Conservation (phyloP, 2,888 invertebrate genomes). For the Physocephala rufipes region DNA sequence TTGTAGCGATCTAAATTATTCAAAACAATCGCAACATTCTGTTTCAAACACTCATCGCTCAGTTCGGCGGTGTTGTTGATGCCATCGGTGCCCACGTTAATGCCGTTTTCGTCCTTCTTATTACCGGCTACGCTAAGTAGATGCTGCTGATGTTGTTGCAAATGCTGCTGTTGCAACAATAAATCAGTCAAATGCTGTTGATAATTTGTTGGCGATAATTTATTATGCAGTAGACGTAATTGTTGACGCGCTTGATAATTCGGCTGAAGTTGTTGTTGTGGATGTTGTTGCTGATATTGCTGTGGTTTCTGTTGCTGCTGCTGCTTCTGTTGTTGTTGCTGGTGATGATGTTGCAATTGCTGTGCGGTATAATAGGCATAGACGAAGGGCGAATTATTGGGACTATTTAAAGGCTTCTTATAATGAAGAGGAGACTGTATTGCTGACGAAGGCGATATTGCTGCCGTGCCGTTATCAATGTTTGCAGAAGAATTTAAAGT, state of each 20-base stretch:
- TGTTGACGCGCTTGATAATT: slow-evolving; percentile 49
- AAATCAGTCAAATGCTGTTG: slow-evolving; percentile 61
- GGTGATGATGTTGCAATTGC: slow-evolving; percentile 39
- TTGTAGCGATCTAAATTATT: slow-evolving; percentile 66
- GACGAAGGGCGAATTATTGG: slow-evolving; percentile 59
- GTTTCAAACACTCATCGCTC: slow-evolving; percentile 66
- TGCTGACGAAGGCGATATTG: slow-evolving; percentile 49
- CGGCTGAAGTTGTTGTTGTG: slow-evolving; percentile 37
- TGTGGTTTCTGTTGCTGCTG: slow-evolving; percentile 37
- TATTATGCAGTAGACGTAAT: slow-evolving; percentile 48
- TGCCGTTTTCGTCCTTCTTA: slow-evolving; percentile 30
- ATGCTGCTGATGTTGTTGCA: slow-evolving; percentile 56
- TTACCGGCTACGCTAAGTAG: slow-evolving; percentile 46
- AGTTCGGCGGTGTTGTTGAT: slow-evolving; percentile 55
- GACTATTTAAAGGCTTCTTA: slow-evolving; percentile 63
- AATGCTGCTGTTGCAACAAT: slow-evolving; percentile 58
- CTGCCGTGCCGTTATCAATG: slow-evolving; percentile 40
- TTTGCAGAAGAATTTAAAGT: slow-evolving; percentile 49
- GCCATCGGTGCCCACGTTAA: slow-evolving; percentile 33
- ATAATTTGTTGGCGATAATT: slow-evolving; percentile 53
- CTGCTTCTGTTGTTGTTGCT: slow-evolving; percentile 38
- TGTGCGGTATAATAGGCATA: slow-evolving; percentile 49
- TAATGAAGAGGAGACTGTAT: slow-evolving; percentile 59
- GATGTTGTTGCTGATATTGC: slow-evolving; percentile 28
- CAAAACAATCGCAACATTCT: slow-evolving; percentile 66